Evolutionary conservation across 2,888 invertebrate species (phyloP).

Genomic region (Metellina segmentata): DNA sequence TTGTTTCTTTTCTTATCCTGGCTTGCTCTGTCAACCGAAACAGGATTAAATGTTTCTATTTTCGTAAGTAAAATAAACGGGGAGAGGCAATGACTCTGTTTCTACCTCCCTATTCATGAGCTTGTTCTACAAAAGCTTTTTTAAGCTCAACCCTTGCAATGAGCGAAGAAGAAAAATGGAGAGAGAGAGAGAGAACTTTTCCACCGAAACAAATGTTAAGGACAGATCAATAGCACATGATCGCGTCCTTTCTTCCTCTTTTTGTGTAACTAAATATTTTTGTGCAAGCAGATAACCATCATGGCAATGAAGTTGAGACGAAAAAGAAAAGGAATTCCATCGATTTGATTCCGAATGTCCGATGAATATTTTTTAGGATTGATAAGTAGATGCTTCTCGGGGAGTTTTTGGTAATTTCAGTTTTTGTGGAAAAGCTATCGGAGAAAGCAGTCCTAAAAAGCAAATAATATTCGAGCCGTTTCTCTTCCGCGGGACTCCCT

Average conservation of each 20-base stretch:
- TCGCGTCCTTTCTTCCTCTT: not conserved
- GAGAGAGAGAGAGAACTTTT: not conserved
- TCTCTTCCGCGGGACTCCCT: constrained; percentile 1
- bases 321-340: no score
- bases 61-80: constrained; percentile 73
- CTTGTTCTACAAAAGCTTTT: constrained; percentile 48
- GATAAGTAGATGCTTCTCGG: no score
- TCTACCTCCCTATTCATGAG: constrained; percentile 46
- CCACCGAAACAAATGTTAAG: constrained; percentile 24
- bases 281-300: no score
- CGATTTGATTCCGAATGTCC: no score
- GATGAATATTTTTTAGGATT: no score
- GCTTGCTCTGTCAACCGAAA: constrained; percentile 72
- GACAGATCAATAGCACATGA: constrained; percentile 26
- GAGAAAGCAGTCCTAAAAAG: not conserved
- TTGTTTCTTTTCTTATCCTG: constrained; percentile 67
- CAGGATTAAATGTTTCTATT: constrained; percentile 74
- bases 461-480: constrained; percentile 3
- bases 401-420: no score
- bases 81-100: constrained; percentile 43
- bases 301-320: no score
- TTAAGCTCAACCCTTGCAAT: constrained; percentile 28
- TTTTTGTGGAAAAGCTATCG: no score
- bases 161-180: not conserved
- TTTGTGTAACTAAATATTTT: no score